Evolutionary conservation across 2,797 vertebrate species (phyloP), one percentile per base, ranked within the genome.

Genomic region (Microhierax caerulescens): DNA sequence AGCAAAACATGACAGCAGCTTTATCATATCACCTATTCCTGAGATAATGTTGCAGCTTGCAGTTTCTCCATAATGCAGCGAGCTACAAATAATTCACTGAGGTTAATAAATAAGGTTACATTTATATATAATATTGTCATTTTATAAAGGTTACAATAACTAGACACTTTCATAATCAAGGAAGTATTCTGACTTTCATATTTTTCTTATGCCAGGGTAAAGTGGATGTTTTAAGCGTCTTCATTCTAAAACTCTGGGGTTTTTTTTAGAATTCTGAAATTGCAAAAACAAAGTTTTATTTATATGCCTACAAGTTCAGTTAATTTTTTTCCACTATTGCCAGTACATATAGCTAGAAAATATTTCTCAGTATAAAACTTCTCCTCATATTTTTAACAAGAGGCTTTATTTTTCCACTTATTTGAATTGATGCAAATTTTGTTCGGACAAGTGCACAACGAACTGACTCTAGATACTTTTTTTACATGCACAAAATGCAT

Each of bases 1-100:
- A 54, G 47, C 80, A 68, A 89, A 95, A 95, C 48, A 85, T 95
- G 91, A 96, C 90, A 97, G 90, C 79, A 91, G 36, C 67, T 97
- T 97, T 95, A 94, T 97, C 95, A 69, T 90, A 80, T 50, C 90
- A 85, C 50, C 50, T 83, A 12, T 63, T 88, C 45, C 53, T 91
- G 51, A 91, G 34, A 37, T 69, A 82, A 60, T 47, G 30, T 75
- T 85, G 24, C 22, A 88, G 51, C 34, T 63, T 51, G 28, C 41
- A n/a, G 20, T 48, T 91, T 67, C 57, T 64, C 60, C 24, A 32
- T 63, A 86, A 53, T 74, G 60, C 30, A 75, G 28, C 3, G 30
- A 65, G 8, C 24, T 47, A 65, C 20, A 30, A 93, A 74, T 19
- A 77, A 84, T 94, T 92, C 83, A 72, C 48, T 70, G 18, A 91